These are phyloP conservation scores for Gobio occitaniae DNA, from an alignment of 2,797 vertebrate genomes.

Conservation along the genomic window DNA sequence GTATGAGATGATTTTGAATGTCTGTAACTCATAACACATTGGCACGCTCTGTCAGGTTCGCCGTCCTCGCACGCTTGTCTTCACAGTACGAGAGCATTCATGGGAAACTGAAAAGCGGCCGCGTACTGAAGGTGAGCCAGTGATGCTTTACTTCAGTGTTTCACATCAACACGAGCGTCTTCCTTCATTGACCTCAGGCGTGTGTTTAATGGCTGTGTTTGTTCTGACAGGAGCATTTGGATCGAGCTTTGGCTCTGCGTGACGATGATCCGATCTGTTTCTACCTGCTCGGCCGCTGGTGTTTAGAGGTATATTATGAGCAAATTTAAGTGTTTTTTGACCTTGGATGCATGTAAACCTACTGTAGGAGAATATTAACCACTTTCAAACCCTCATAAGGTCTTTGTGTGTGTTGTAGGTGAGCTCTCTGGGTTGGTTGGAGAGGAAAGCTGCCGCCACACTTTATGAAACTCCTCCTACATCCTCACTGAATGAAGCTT, in stretches of 20 bases:
- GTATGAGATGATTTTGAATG: background rate
- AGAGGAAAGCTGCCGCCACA: slow-evolving; percentile 87
- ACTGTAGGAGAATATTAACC: background rate
- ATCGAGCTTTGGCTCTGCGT: slow-evolving; percentile 71
- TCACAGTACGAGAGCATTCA: slow-evolving; percentile 75
- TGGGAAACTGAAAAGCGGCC: slow-evolving; percentile 76
- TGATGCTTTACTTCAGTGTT: background rate
- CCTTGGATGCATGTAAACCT: background rate
- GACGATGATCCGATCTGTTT: slow-evolving; percentile 77
- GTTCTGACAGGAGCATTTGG: slow-evolving; percentile 75
- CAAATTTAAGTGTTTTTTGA: background rate
- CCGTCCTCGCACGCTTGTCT: slow-evolving; percentile 67
- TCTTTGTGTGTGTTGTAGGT: slow-evolving; percentile 75
- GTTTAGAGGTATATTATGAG: slow-evolving; percentile 72
- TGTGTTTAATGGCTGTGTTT: background rate
- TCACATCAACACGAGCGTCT: background rate
- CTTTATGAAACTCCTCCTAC: slow-evolving; percentile 82
- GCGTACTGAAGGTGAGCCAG: slow-evolving; percentile 75
- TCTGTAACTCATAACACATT: background rate
- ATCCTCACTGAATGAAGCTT: slow-evolving; percentile 85
- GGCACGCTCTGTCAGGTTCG: slow-evolving; percentile 71
- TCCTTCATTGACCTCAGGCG: background rate
- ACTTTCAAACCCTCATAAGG: too few relatives aligned
- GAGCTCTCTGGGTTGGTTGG: slow-evolving; percentile 88
- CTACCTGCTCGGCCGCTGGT: slow-evolving; percentile 81